Evolutionary conservation across 2,888 invertebrate genomes (phyloP).

Genomic region (Mellilla xanthometata): DNA sequence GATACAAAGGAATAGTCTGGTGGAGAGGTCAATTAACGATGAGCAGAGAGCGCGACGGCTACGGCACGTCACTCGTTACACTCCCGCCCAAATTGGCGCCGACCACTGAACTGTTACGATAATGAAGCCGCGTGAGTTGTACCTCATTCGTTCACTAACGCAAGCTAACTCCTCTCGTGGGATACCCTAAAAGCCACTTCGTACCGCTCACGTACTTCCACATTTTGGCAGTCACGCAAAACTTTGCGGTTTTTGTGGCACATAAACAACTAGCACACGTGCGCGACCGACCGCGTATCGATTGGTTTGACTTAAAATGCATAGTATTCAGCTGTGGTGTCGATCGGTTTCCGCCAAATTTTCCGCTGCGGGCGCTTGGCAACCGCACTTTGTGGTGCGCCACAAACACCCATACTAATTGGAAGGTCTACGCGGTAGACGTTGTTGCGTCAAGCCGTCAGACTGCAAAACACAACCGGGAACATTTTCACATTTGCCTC

Average conservation of each 20-base stretch:
- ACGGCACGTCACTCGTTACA: slow-evolving; percentile 63
- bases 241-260: slow-evolving; percentile 72
- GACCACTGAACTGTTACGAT: slow-evolving; percentile 70
- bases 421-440: slow-evolving; percentile 45
- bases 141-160: slow-evolving; percentile 63
- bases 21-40: slow-evolving; percentile 61
- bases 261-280: slow-evolving; percentile 78
- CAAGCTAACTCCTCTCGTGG: slow-evolving; percentile 70
- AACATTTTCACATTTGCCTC: slow-evolving; percentile 41
- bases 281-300: slow-evolving; percentile 69
- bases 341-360: slow-evolving; percentile 72
- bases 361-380: slow-evolving; percentile 71
- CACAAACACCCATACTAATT: slow-evolving; percentile 58
- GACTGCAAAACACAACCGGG: slow-evolving; percentile 34
- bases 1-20: slow-evolving; percentile 55
- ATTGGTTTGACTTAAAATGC: slow-evolving; percentile 77
- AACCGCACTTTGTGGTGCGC: slow-evolving; percentile 59
- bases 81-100: slow-evolving; percentile 66
- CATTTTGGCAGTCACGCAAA: slow-evolving; percentile 74
- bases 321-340: slow-evolving; percentile 70
- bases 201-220: slow-evolving; percentile 54
- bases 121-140: slow-evolving; percentile 65
- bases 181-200: slow-evolving; percentile 70
- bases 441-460: slow-evolving; percentile 38
- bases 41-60: slow-evolving; percentile 58